A percentile compares a stretch with the other conserved stretches of the same genome.
These are phyloP conservation scores for Nomada ruficornis DNA, from an alignment of 2,888 invertebrate species.

Conservation along the genomic window DNA sequence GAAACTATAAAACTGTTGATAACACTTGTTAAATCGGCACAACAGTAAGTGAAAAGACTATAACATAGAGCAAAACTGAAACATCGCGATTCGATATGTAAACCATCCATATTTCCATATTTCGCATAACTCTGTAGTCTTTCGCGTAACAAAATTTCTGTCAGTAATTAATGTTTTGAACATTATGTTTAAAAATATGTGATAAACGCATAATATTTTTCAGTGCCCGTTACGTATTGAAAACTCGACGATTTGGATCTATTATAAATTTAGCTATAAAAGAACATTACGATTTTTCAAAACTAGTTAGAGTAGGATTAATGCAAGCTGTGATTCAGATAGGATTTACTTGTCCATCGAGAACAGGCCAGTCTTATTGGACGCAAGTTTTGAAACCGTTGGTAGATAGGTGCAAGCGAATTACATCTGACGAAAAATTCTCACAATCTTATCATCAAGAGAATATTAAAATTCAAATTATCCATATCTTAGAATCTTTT, in stretches of 20 bases:
- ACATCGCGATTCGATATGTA: too few relatives aligned
- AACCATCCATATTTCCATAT: too few relatives aligned
- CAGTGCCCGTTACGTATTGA: slow-evolving; percentile 86
- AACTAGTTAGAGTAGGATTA: slow-evolving; percentile 87
- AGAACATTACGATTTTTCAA: slow-evolving; percentile 86
- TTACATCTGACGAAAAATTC: slow-evolving; percentile 86
- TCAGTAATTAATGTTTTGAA: too few relatives aligned
- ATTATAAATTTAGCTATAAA: slow-evolving; percentile 85
- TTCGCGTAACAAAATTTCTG: too few relatives aligned
- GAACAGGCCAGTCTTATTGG: slow-evolving; percentile 73
- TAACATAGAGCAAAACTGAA: slow-evolving; percentile 26
- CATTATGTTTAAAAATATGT: not conserved
- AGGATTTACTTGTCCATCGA: slow-evolving; percentile 85
- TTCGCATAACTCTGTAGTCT: too few relatives aligned
- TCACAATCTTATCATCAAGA: slow-evolving; percentile 87
- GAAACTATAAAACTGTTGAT: slow-evolving; percentile 88
- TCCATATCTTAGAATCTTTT: slow-evolving; percentile 91
- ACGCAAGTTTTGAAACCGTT: slow-evolving; percentile 83
- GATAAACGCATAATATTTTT: slow-evolving; percentile 63
- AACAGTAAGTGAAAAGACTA: slow-evolving; percentile 83
- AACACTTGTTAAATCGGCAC: slow-evolving; percentile 85
- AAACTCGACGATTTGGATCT: slow-evolving; percentile 86
- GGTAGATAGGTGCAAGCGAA: slow-evolving; percentile 86
- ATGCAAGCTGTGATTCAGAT: slow-evolving; percentile 90
- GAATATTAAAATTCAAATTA: slow-evolving; percentile 88